Evolutionary conservation across 2,113 vertebrate genomes (phyloP), one percentile per base, ranked within the genome.

Genomic region (Hepsetus odoe): DNA sequence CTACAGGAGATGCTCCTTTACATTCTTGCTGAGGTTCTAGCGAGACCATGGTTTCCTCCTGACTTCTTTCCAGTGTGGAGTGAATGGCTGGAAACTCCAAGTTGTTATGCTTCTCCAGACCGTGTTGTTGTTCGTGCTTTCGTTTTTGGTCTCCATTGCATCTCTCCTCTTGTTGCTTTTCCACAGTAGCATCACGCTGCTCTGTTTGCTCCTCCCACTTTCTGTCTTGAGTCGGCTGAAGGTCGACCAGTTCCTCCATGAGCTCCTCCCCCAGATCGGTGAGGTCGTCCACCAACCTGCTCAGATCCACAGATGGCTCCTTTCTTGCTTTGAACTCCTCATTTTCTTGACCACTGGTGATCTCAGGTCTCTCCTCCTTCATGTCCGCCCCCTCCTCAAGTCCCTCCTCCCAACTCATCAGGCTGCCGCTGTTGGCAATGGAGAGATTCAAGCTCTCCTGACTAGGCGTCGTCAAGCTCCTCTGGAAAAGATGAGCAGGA

Each of bases 331-430:
- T 44, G 67, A 72, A 38, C 46, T 14, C 59, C 55, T 28, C 56
- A 5, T 65, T 22, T 0, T 73, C 69, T 28, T 44, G 40, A 22
- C 74, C 64, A 24, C 8, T 72, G 35, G 24, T 3, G 16, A 9
- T 8, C 14, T 24, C 42, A 42, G 38, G 12, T 53, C 68, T 78
- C 75, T 91, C 89, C 59, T 85, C 87, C 58, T 85, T 74, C 13
- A 70, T 67, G 26, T 70, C 62, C 12, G 70, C 61, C 13, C 62
- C 81, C 55, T 74, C 82, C 62, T 93, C 92, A 56, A 84, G 83
- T 59, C 71, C 80, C 56, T 85, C 83, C 73, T 91, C 91, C 91
- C 92, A 93, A 87, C 92, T 93, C 77, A 88, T 81, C 33, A 92
- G 76, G 76, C 90, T 90, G 56, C 80, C 90, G 16, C 90, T 92